phyloP scores from a whole-genome alignment of 2,113 vertebrate species.

The Microcebus ravelobensis region DNA sequence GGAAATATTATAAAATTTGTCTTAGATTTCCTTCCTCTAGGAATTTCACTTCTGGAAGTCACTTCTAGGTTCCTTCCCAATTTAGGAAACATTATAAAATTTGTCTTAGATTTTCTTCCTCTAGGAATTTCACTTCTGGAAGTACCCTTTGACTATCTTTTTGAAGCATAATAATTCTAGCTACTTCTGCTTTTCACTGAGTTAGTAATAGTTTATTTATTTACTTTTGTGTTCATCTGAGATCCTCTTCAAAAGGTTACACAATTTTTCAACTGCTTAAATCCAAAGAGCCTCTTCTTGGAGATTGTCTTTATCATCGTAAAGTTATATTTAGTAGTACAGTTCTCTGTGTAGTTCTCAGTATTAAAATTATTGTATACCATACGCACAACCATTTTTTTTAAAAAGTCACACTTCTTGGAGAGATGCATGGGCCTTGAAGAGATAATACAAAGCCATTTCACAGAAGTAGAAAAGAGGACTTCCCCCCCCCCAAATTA shows the following conservation, averaged over 20 bases:
- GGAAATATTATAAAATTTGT: not conserved
- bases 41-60: not conserved
- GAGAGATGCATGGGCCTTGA: not conserved
- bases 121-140: not conserved
- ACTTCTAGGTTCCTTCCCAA: not conserved
- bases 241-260: not conserved
- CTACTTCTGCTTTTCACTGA: constrained; percentile 33
- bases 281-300: not conserved
- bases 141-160: not conserved
- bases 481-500: not conserved
- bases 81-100: not conserved
- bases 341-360: not conserved
- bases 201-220: not conserved
- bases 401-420: not conserved
- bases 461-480: not conserved
- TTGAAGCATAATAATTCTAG: constrained; percentile 2
- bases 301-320: not conserved
- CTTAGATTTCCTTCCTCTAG: not conserved
- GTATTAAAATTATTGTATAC: not conserved
- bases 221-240: constrained; percentile 20
- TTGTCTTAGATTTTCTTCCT: not conserved
- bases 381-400: not conserved
- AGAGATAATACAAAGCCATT: not conserved
- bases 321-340: not conserved
- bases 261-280: not conserved